Conservation (phyloP, 2,113 vertebrate genomes). For the Pteropus alecto region DNA sequence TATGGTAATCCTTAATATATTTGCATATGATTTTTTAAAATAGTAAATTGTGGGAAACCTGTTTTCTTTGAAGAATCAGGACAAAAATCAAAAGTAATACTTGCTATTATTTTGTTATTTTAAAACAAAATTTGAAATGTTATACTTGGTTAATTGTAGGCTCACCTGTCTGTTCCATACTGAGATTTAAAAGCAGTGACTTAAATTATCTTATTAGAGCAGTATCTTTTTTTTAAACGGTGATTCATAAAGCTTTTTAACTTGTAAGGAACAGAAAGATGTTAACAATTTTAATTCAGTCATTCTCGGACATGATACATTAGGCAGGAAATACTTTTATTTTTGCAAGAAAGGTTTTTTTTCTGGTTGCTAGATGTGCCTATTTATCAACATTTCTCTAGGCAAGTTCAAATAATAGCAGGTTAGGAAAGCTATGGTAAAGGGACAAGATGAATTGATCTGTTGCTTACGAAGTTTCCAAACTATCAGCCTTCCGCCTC, state of each 20-base stretch:
- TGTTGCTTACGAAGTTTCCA: neutral
- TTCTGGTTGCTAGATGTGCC: neutral
- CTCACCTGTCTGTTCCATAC: neutral
- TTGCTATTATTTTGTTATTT: neutral
- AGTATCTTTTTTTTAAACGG: neutral
- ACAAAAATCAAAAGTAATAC: conserved; percentile 23
- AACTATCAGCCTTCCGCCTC: neutral
- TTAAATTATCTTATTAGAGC: neutral
- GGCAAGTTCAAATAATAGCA: neutral
- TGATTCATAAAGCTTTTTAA: neutral
- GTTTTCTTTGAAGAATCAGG: conserved; percentile 25
- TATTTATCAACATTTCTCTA: neutral
- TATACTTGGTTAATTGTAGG: conserved; percentile 6
- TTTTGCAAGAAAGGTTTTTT: conserved; percentile 40
- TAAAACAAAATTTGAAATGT: conserved; percentile 31
- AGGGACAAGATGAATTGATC: neutral
- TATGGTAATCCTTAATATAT: neutral
- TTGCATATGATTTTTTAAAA: neutral
- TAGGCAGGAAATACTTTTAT: conserved; percentile 27
- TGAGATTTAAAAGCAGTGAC: neutral
- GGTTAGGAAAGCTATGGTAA: neutral
- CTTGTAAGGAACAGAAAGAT: neutral
- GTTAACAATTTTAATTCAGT: neutral
- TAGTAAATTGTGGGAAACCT: neutral
- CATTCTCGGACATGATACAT: neutral